Base-by-base conservation (phyloP, 2,888 invertebrate genomes). In the Muscina levida region DNA sequence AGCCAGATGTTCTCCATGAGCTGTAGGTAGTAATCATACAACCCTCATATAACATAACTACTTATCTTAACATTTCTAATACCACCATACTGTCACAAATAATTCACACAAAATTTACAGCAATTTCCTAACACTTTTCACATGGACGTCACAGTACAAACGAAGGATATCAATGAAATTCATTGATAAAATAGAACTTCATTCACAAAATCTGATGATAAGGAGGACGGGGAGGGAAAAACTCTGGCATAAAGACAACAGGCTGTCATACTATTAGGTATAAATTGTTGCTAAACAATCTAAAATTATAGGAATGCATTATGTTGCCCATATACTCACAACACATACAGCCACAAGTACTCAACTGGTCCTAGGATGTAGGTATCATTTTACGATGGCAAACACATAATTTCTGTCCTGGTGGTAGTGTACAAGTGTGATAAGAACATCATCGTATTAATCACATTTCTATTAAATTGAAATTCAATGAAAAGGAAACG, bases 391-490 rank as follows among this genome's bases (percentile, higher is more conserved):
- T 44, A 31, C 57, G 37, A 70, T 56, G 44, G 51, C 31, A 22
- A 22, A 11, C 11, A 44, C 39, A 17, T 22, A 56, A 42, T 76
- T 31, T 31, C 4, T 31, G 3, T 31, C 31, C 79, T 72, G 79
- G 77, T 82, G n/a, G 1, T 84, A 74, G 84, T 85, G 84, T 83
- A 81, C 84, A 84, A 83, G 78, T 83, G 83, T 73, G 85, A 85
- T 85, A 85, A 84, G n/a, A n/a, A n/a, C 79, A 66, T 15, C 83
- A 84, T 83, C 73, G 65, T 83, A 83, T 85, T 77, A 83, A 84
- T 84, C 82, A 81, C 51, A 66, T 37, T 68, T 57, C 44, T 59
- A 46, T 62, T 65, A 57, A 83, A 84, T 83, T 84, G 73, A 80
- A 83, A 57, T 79, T 72, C 81, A 82, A 66, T 82, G 80, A 84